phyloP scores from a whole-genome alignment of 2,113 vertebrate species.

The Clarias magur region DNA sequence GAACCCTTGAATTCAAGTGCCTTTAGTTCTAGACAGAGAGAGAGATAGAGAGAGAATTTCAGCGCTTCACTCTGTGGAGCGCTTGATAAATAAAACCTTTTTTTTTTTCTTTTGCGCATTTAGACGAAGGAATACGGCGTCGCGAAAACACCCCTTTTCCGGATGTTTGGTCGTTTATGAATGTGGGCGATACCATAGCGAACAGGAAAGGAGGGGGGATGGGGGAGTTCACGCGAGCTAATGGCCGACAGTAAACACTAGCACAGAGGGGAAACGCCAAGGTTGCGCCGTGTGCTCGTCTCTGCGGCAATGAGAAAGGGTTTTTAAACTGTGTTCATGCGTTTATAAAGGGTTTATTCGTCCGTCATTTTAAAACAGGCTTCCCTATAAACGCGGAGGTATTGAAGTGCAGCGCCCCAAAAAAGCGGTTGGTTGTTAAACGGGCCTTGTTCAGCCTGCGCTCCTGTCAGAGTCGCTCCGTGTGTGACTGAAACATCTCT shows the following conservation, averaged over 20 bases:
- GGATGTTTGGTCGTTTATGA: conserved; percentile 34
- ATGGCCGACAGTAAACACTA: conserved; percentile 10
- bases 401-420: too few relatives aligned
- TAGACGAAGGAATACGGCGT: conserved; percentile 14
- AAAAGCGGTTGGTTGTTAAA: background rate
- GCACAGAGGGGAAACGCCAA: background rate
- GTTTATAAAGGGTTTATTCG: background rate
- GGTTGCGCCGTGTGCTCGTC: background rate
- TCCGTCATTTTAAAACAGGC: background rate
- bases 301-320: background rate
- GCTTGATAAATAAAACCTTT: background rate
- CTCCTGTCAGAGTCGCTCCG: background rate
- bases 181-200: conserved; percentile 31
- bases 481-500: background rate
- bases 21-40: background rate
- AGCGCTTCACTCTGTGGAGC: background rate
- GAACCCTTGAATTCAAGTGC: background rate
- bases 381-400: background rate
- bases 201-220: conserved; percentile 10
- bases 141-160: conserved; percentile 42
- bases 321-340: background rate
- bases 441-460: background rate
- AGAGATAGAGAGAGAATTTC: background rate
- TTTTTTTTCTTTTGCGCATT: background rate
- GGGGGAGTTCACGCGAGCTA: conserved; percentile 12